phyloP scores from a whole-genome alignment of 1,140 invertebrate genomes.

The Musca vetustissima region DNA sequence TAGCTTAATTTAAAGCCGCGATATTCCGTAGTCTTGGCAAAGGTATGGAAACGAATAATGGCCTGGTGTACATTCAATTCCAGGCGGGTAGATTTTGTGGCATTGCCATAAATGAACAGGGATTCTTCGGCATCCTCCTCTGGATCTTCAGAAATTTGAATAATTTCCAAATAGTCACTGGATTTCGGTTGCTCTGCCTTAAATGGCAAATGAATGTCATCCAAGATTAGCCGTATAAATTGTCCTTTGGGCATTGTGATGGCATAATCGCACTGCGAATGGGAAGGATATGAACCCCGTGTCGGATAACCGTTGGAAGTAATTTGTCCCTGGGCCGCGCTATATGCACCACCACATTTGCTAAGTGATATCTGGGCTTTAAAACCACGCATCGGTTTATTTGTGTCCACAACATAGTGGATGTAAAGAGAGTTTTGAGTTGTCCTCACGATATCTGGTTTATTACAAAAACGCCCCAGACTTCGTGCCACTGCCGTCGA shows the following conservation, averaged over 20 bases:
- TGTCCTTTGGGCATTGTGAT: constrained; percentile 55
- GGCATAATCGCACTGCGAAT: constrained; percentile 64
- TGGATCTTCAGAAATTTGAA: constrained; percentile 25
- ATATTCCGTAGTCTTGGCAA: constrained; percentile 45
- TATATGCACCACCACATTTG: constrained; percentile 63
- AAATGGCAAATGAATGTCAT: constrained; percentile 57
- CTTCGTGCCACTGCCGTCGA: constrained; percentile 65
- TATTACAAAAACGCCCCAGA: constrained; percentile 66
- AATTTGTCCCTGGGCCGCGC: constrained; percentile 44
- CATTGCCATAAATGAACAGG: constrained; percentile 41
- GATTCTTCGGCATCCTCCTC: constrained; percentile 8
- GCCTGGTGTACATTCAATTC: constrained; percentile 49
- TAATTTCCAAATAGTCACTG: constrained; percentile 38
- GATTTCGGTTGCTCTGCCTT: constrained; percentile 28
- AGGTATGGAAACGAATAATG: constrained; percentile 56
- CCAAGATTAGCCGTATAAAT: constrained; percentile 59
- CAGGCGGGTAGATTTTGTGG: constrained; percentile 31
- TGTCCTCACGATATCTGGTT: constrained; percentile 62
- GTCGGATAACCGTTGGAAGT: constrained; percentile 63
- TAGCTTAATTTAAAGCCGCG: constrained; percentile 53
- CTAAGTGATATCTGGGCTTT: constrained; percentile 70
- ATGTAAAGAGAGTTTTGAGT: constrained; percentile 64
- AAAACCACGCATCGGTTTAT: constrained; percentile 75
- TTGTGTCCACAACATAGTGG: constrained; percentile 69
- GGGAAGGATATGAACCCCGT: constrained; percentile 56